phyloP scores from a whole-genome alignment of 2,797 vertebrate species.

The Harpagifer antarcticus region DNA sequence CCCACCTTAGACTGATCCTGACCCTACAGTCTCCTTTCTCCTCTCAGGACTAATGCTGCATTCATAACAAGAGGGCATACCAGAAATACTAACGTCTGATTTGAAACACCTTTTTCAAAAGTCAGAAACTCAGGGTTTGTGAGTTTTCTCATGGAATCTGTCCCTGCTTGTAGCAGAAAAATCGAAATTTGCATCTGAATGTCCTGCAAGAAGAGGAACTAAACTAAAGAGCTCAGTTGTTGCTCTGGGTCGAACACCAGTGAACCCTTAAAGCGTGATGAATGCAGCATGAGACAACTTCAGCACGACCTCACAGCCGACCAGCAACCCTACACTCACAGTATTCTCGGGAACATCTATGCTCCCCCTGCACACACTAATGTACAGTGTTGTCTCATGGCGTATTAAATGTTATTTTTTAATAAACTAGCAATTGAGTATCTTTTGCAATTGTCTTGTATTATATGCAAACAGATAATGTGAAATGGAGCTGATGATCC shows the following conservation, averaged over 20 bases:
- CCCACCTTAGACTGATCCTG: slow-evolving; percentile 27
- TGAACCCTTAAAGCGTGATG: slow-evolving; percentile 39
- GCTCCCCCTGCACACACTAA: slow-evolving; percentile 45
- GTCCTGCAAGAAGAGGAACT: slow-evolving; percentile 7
- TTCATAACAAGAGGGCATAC: slow-evolving; percentile 51
- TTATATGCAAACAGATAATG: slow-evolving; percentile 10
- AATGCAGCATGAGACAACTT: slow-evolving; percentile 66
- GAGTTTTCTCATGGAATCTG: slow-evolving; percentile 18
- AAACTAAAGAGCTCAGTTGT: slow-evolving; percentile 14
- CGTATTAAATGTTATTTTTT: slow-evolving; percentile 82
- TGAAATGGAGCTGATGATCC: not conserved
- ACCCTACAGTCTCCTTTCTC: slow-evolving; percentile 32
- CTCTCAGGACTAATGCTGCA: slow-evolving; percentile 74
- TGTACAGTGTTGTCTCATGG: slow-evolving; percentile 77
- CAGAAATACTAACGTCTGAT: slow-evolving; percentile 30
- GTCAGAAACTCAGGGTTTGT: slow-evolving; percentile 60
- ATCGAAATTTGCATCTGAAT: slow-evolving; percentile 8
- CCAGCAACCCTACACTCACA: slow-evolving; percentile 61
- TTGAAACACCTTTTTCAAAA: slow-evolving; percentile 16
- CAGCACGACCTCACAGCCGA: slow-evolving; percentile 55
- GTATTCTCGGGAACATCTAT: slow-evolving; percentile 61
- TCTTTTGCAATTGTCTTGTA: slow-evolving; percentile 27
- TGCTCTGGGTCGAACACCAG: slow-evolving; percentile 14
- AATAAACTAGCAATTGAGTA: slow-evolving; percentile 79
- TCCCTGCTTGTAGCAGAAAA: slow-evolving; percentile 33